Evolutionary conservation across 2,888 invertebrate species (phyloP), one percentile per base, ranked within the genome.

Genomic region (Bedellia somnulentella): DNA sequence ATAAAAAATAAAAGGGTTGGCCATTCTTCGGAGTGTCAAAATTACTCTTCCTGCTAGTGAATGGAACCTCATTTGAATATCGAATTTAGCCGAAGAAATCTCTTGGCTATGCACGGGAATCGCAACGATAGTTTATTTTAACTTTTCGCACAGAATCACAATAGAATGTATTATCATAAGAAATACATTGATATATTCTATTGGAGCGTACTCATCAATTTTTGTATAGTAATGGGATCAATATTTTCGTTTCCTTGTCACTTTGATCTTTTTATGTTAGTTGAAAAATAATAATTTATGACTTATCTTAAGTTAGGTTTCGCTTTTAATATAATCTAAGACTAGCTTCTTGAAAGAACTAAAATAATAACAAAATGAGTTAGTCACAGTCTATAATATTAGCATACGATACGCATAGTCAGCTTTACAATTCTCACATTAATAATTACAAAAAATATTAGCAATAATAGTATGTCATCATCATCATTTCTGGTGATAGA

Each of bases 1-100:
- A 71, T 70, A 64, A 52, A 52, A 49, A 43, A 53, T 48, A 55
- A 58, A 60, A 60, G 66, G 63, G 62, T 57, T 50, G 48, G 45
- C 57, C 50, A 71, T 73, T 75, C 70, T 71, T 62, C 54, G 44
- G 50, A 66, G 75, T 73, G 75, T 73, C 71, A 71, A 68, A 73
- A 71, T 68, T 67, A 59, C 58, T 70, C 71, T 71, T 71, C 71
- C 55, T 45, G 46, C 46, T 46, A 50, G 42, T 49, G 42, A 53
- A 57, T 53, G 52, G 49, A 49, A 47, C 15, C 52, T 60, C 50
- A 67, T 75, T 75, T 71, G 66, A 71, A 73, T 73, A 67, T 64
- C 58, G 61, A 60, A 54, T 47, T 41, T 40, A 38, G 43, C 50
- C 46, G 49, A 52, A 54, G 52, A 41, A n/a, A n/a, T n/a, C n/a